Base-by-base conservation (phyloP, 2,113 vertebrate species). In the Paraplagusia blochii region DNA sequence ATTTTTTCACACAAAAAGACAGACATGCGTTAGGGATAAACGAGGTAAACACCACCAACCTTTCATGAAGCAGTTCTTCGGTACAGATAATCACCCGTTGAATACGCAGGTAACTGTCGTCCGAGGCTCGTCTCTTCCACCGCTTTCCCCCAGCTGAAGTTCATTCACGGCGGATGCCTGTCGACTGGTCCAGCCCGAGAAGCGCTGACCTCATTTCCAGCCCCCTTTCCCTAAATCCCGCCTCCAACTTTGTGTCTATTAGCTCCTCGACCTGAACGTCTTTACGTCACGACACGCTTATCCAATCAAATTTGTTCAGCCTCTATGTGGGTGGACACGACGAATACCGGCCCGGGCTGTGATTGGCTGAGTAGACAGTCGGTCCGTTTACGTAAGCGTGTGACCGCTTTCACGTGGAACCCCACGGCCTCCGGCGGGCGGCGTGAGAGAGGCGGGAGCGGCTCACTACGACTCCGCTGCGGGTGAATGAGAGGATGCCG, bases 301-400 rank as follows among this genome's bases (percentile, higher is more conserved):
- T 10, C 81, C 73, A 84, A 77, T 77, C 12, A 17, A 1, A 4
- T 3, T 0, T 0, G 22, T 1, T 3, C 8, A 1, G 8, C 15
- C 45, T 12, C 11, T 0, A 4, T 0, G 19, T 4, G 17, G 59
- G 55, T 54, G 38, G 44, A 5, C 0, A 0, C 22, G 0, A 0
- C 0, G 0, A 13, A 8, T 1, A 44, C 9, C 53, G 40, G 8
- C 16, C 33, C 10, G 11, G 15, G 1, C 35, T 22, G 29, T n/a
- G 7, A 90, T 72, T 86, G 81, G 86, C 9, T 29, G 0, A 1
- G 0, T 0, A 8, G 0, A 19, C 76, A 53, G 88, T 68, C 92
- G 65, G 29, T 92, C 83, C 54, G 11, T 92, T 95, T 93, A 94
- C 74, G 89, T 95, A 95, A 95, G 90, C 69, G 53, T 85, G 89